A percentile compares a stretch with the other conserved stretches of the same genome.
Evolutionary conservation across 2,888 invertebrate species (phyloP).

Genomic region (Nephrotoma appendiculata): DNA sequence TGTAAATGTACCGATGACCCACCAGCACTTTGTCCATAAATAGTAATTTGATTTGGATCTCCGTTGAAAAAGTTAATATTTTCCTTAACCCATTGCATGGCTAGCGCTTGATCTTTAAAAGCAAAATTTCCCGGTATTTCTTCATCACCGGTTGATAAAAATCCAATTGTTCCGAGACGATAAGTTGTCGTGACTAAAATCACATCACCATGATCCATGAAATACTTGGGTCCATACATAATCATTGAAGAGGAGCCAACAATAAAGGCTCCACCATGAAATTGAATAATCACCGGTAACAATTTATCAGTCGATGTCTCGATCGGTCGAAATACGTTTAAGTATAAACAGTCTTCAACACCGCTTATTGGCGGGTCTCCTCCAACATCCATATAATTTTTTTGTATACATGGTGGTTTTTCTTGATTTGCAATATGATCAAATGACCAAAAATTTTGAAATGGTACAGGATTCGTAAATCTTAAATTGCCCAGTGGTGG

Average conservation of each 20-base stretch:
- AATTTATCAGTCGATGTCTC: neutral
- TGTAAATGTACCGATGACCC: slow-evolving; percentile 25
- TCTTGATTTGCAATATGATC: slow-evolving; percentile 14
- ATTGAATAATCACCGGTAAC: slow-evolving; percentile 29
- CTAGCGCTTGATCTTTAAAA: slow-evolving; percentile 28
- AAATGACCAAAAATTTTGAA: no score
- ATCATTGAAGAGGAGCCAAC: slow-evolving; percentile 16
- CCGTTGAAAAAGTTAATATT: slow-evolving; percentile 28
- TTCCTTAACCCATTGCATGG: slow-evolving; percentile 34
- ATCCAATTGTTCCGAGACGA: slow-evolving; percentile 27
- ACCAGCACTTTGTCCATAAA: slow-evolving; percentile 30
- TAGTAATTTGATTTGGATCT: neutral
- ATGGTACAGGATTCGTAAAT: slow-evolving; percentile 29
- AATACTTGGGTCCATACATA: slow-evolving; percentile 20
- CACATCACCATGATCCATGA: slow-evolving; percentile 24
- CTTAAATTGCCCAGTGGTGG: slow-evolving; percentile 47
- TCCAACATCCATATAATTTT: no score
- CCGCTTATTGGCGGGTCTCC: slow-evolving; percentile 16
- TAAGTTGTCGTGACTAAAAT: slow-evolving; percentile 29
- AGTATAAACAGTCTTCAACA: slow-evolving; percentile 26
- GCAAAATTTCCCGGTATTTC: slow-evolving; percentile 28
- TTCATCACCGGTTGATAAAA: slow-evolving; percentile 24
- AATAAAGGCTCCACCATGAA: slow-evolving; percentile 28
- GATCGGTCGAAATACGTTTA: slow-evolving; percentile 25
- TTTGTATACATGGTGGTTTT: no score